Evolutionary conservation across 2,888 invertebrate genomes (phyloP).

Genomic region (Punctoribates punctum): DNA sequence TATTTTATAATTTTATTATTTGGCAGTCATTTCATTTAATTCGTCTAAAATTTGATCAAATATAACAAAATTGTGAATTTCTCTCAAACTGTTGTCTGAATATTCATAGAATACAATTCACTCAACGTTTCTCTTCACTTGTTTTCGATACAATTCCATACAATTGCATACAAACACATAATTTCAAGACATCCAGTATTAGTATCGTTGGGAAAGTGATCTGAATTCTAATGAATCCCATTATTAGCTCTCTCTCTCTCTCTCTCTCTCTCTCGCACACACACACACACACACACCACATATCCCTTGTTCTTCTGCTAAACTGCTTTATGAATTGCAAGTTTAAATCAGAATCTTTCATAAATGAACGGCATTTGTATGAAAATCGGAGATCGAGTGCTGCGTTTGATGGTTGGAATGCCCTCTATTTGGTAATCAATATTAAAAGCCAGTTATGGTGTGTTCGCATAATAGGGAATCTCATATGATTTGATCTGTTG

Average conservation of each 20-base stretch:
- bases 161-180: not conserved
- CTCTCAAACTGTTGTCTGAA: not conserved
- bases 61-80: too few relatives aligned
- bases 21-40: too few relatives aligned
- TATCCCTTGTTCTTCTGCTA: not conserved
- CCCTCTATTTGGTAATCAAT: conserved; percentile 15
- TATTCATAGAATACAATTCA: not conserved
- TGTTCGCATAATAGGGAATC: not conserved
- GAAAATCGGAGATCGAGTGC: not conserved
- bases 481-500: not conserved
- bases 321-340: conserved; percentile 3
- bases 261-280: conserved; percentile 2
- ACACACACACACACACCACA: not conserved
- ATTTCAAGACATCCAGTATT: not conserved
- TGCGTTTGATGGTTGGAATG: not conserved
- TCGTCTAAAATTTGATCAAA: too few relatives aligned
- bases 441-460: conserved; percentile 19
- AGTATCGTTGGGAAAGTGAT: conserved; percentile 15
- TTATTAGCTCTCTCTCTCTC: conserved; percentile 9
- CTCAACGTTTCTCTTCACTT: not conserved
- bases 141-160: not conserved
- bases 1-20: too few relatives aligned
- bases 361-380: not conserved
- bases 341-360: not conserved
- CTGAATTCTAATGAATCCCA: conserved; percentile 12